Percentiles rank a stretch among this genome's conserved stretches.
Conservation (phyloP, 1,140 invertebrate species). For the Laupala kohalensis region DNA sequence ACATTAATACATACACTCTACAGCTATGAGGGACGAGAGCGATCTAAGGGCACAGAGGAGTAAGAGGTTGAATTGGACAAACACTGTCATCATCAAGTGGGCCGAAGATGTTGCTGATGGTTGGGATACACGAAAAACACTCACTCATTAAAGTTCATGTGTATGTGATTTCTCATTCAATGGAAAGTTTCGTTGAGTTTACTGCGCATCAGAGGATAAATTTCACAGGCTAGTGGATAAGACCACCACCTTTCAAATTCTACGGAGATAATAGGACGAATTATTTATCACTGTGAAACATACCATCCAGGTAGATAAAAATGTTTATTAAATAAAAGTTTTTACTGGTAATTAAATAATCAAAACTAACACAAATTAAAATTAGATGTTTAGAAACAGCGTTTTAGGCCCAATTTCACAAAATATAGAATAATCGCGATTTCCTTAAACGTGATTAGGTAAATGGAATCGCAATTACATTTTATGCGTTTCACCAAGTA, state of each 20-base stretch:
- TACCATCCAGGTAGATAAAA: not conserved
- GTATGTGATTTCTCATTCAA: not conserved
- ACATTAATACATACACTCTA: not conserved
- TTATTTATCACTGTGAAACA: not conserved
- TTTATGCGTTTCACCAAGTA: no score
- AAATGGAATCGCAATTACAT: no score
- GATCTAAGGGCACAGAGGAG: not conserved
- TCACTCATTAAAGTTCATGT: not conserved
- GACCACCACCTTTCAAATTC: no score
- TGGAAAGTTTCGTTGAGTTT: not conserved
- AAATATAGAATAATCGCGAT: no score
- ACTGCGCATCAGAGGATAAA: not conserved
- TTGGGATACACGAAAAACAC: not conserved
- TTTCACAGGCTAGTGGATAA: no score
- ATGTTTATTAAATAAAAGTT: not conserved
- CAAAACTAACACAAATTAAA: not conserved
- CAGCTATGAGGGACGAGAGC: not conserved
- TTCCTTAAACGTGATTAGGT: no score
- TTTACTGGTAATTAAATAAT: not conserved
- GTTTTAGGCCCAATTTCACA: no score
- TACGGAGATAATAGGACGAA: no score
- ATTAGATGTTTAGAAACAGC: not conserved
- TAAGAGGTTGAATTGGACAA: not conserved
- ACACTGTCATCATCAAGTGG: not conserved
- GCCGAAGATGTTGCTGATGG: not conserved